These are phyloP conservation scores for Orchestes rusci DNA, from an alignment of 2,888 invertebrate genomes.

Conservation along the genomic window DNA sequence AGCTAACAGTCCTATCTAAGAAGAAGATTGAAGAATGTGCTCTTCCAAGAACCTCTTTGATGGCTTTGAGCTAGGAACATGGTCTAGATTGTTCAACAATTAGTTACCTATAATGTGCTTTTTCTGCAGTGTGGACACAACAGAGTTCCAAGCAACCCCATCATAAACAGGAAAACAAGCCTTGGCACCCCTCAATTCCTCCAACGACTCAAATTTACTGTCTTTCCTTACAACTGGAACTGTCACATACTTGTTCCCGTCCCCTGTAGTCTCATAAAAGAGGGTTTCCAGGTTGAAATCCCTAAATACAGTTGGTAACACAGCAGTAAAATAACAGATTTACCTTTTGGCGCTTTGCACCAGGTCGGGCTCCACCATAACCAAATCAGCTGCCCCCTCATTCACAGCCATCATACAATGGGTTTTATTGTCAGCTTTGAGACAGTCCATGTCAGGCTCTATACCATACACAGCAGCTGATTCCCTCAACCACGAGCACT, in stretches of 20 bases:
- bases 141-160: slow-evolving; percentile 62
- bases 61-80: no score
- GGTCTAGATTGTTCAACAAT: no score
- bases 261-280: slow-evolving; percentile 55
- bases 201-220: slow-evolving; percentile 51
- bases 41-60: no score
- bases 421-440: slow-evolving; percentile 51
- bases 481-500: slow-evolving; percentile 73
- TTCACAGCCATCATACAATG: slow-evolving; percentile 64
- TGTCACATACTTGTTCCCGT: slow-evolving; percentile 55
- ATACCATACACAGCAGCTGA: slow-evolving; percentile 68
- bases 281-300: slow-evolving; percentile 51
- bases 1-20: background rate
- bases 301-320: slow-evolving; percentile 37
- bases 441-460: slow-evolving; percentile 73
- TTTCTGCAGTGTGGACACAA: slow-evolving; percentile 45
- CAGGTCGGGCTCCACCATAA: slow-evolving; percentile 64
- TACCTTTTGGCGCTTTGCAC: slow-evolving; percentile 63
- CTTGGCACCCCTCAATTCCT: slow-evolving; percentile 61
- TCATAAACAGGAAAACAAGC: slow-evolving; percentile 78
- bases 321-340: background rate
- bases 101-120: slow-evolving; percentile 30
- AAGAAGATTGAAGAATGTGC: no score
- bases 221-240: slow-evolving; percentile 60
- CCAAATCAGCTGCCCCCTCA: slow-evolving; percentile 60